Conservation (phyloP, 2,113 vertebrate species). For the Semnornis frantzii region DNA sequence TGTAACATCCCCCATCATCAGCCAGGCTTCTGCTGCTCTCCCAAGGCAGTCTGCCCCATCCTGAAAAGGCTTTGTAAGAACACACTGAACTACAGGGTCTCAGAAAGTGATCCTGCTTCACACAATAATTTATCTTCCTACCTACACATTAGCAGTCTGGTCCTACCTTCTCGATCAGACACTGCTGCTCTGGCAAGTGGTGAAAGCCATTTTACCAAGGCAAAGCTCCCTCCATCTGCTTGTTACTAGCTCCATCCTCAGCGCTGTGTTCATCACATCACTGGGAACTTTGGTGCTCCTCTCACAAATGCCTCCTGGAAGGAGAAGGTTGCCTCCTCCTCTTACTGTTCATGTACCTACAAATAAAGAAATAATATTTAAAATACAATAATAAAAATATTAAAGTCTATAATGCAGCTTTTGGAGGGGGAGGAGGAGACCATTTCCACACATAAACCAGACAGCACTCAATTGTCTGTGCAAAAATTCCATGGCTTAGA, state of each 20-base stretch:
- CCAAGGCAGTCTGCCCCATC: not conserved
- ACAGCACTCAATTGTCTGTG: not conserved
- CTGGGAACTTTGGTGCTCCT: not conserved
- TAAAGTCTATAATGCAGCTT: not conserved
- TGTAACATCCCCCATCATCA: not conserved
- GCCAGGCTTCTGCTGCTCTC: not conserved
- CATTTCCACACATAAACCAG: not conserved
- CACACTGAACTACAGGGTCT: not conserved
- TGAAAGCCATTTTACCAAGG: not conserved
- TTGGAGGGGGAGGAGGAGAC: no score
- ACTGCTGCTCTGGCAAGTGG: not conserved
- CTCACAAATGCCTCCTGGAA: not conserved
- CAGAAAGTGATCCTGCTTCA: not conserved
- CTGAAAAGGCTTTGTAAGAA: not conserved
- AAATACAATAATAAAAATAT: no score
- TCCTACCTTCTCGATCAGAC: not conserved
- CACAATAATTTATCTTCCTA: not conserved
- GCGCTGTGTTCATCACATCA: not conserved
- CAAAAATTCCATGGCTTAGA: not conserved
- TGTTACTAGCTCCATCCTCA: not conserved
- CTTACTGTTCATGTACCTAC: fast-evolving
- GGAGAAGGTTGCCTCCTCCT: fast-evolving
- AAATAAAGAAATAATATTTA: not conserved
- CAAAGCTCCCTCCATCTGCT: not conserved
- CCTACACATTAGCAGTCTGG: not conserved